These are phyloP conservation scores for Folsomia candida DNA, from an alignment of 2,888 invertebrate genomes.

Conservation along the genomic window DNA sequence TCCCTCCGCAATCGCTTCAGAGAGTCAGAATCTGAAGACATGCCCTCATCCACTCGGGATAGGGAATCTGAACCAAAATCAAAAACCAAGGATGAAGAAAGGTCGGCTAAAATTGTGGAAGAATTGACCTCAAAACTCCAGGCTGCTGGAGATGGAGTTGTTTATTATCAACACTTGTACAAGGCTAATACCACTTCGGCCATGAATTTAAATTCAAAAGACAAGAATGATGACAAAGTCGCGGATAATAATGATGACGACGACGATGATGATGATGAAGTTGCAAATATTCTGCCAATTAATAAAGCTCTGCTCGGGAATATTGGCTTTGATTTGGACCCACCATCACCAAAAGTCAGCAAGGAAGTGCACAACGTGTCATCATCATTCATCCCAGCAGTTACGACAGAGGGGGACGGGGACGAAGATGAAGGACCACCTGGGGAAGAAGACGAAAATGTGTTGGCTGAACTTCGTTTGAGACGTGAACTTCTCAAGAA, in stretches of 20 bases:
- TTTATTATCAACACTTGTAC: slow-evolving; percentile 48
- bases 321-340: neutral
- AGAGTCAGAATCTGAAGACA: slow-evolving; percentile 18
- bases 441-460: slow-evolving; percentile 21
- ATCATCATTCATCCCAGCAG: neutral
- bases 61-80: slow-evolving; percentile 21
- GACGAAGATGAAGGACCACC: neutral
- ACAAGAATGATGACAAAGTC: neutral
- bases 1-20: neutral
- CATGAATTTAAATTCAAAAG: neutral
- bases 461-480: slow-evolving; percentile 42
- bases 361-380: slow-evolving; percentile 17
- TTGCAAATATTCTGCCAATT: no score
- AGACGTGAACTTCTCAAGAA: slow-evolving; percentile 44
- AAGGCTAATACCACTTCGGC: slow-evolving; percentile 20
- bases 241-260: neutral
- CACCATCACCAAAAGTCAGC: neutral
- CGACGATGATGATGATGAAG: neutral
- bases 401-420: slow-evolving; percentile 9
- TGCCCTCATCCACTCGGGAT: slow-evolving; percentile 18
- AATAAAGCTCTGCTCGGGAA: neutral
- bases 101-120: slow-evolving; percentile 29
- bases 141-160: slow-evolving; percentile 42
- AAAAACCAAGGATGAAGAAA: neutral
- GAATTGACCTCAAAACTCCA: slow-evolving; percentile 38